A percentile compares a stretch with the other conserved stretches of the same genome.
Evolutionary conservation across 2,113 vertebrate genomes (phyloP).

Genomic region (Tragulus kanchil): DNA sequence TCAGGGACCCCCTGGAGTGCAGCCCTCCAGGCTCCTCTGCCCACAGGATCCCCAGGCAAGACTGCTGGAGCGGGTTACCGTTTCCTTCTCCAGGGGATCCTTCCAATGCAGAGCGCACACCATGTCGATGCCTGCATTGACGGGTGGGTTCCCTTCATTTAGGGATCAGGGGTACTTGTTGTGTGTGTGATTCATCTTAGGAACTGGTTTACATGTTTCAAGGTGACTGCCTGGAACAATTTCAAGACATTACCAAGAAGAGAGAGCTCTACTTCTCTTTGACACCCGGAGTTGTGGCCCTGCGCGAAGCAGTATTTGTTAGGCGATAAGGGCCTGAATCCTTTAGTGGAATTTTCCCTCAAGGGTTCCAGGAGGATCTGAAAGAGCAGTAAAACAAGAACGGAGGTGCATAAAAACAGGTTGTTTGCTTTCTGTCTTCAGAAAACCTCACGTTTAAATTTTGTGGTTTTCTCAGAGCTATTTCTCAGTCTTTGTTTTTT

Average conservation of each 20-base stretch:
- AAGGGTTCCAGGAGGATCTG: background rate
- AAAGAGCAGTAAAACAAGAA: constrained; percentile 1
- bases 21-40: background rate
- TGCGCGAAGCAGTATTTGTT: constrained; percentile 1
- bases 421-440: constrained; percentile 52
- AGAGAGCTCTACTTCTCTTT: background rate
- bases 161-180: background rate
- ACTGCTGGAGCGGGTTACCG: background rate
- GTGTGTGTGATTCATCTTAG: background rate
- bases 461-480: background rate
- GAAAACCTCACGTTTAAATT: constrained; percentile 32
- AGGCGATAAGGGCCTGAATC: background rate
- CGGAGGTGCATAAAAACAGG: background rate
- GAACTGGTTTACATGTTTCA: constrained; percentile 19
- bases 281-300: background rate
- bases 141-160: background rate
- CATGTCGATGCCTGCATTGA: background rate
- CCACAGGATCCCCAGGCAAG: background rate
- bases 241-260: background rate
- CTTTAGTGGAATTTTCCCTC: constrained; percentile 34
- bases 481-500: constrained; percentile 31
- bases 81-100: background rate
- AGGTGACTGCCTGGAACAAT: background rate
- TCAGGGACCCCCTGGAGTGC: background rate
- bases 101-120: background rate